These are phyloP conservation scores for Siphlonurus alternatus DNA, from an alignment of 2,888 invertebrate genomes.

Conservation along the genomic window DNA sequence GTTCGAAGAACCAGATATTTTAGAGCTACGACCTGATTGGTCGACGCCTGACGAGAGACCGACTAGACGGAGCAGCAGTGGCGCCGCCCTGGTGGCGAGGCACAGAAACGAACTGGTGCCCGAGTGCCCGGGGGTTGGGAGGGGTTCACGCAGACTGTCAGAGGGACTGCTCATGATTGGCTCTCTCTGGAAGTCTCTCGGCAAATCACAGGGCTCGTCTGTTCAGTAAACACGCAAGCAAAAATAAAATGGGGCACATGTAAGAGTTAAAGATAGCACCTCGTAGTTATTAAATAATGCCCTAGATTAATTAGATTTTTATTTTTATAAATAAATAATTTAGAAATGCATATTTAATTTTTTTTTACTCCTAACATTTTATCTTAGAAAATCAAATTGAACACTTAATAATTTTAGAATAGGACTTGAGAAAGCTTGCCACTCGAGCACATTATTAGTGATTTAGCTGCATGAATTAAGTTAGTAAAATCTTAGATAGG, in stretches of 20 bases:
- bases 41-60: neutral
- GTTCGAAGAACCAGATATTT: too few relatives aligned
- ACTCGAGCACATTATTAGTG: too few relatives aligned
- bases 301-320: too few relatives aligned
- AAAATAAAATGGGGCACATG: neutral
- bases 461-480: too few relatives aligned
- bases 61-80: neutral
- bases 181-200: neutral
- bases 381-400: too few relatives aligned
- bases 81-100: neutral
- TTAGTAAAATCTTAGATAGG: too few relatives aligned
- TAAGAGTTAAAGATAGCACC: neutral
- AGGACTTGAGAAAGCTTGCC: too few relatives aligned
- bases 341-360: too few relatives aligned
- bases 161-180: slow-evolving; percentile 1
- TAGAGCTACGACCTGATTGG: neutral
- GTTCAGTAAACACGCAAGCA: neutral
- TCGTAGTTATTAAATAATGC: too few relatives aligned
- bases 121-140: neutral
- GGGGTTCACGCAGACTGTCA: slow-evolving; percentile 1
- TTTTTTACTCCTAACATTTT: too few relatives aligned
- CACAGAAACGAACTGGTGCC: neutral
- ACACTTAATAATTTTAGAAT: too few relatives aligned
- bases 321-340: too few relatives aligned
- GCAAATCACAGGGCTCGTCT: neutral